Conservation (phyloP, 2,113 vertebrate genomes). For the Gasterosteus aculeatus region DNA sequence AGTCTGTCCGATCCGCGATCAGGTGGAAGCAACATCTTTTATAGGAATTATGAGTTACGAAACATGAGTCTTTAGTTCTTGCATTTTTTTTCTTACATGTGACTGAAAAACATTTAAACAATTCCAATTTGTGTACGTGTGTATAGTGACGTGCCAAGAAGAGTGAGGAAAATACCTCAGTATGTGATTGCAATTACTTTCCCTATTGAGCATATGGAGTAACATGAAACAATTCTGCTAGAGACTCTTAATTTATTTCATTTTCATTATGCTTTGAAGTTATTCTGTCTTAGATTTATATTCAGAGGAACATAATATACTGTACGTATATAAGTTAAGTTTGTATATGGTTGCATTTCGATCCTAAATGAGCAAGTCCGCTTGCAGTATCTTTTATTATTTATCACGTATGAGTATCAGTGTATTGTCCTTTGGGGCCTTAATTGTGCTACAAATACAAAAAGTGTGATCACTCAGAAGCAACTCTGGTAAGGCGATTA, state of each 20-base stretch:
- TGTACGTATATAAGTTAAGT: slow-evolving; percentile 57
- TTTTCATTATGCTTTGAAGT: slow-evolving; percentile 68
- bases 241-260: slow-evolving; percentile 73
- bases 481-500: slow-evolving; percentile 45
- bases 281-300: slow-evolving; percentile 60
- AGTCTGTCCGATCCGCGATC: slow-evolving; percentile 57
- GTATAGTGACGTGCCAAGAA: slow-evolving; percentile 71
- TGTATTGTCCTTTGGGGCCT: slow-evolving; percentile 61
- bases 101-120: slow-evolving; percentile 42
- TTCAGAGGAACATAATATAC: slow-evolving; percentile 61
- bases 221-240: slow-evolving; percentile 58
- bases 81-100: slow-evolving; percentile 38
- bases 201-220: slow-evolving; percentile 31
- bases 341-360: slow-evolving; percentile 75
- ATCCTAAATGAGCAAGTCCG: slow-evolving; percentile 57
- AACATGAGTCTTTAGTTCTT: slow-evolving; percentile 39
- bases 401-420: slow-evolving; percentile 51
- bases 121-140: slow-evolving; percentile 43
- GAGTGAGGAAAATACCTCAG: slow-evolving; percentile 64
- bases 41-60: slow-evolving; percentile 50
- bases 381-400: slow-evolving; percentile 73
- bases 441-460: slow-evolving; percentile 65
- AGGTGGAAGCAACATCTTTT: slow-evolving; percentile 46
- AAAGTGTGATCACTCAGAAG: slow-evolving; percentile 43
- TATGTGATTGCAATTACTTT: slow-evolving; percentile 55